These are phyloP conservation scores for Strigops habroptila DNA, from an alignment of 2,113 vertebrate genomes.

Conservation along the genomic window DNA sequence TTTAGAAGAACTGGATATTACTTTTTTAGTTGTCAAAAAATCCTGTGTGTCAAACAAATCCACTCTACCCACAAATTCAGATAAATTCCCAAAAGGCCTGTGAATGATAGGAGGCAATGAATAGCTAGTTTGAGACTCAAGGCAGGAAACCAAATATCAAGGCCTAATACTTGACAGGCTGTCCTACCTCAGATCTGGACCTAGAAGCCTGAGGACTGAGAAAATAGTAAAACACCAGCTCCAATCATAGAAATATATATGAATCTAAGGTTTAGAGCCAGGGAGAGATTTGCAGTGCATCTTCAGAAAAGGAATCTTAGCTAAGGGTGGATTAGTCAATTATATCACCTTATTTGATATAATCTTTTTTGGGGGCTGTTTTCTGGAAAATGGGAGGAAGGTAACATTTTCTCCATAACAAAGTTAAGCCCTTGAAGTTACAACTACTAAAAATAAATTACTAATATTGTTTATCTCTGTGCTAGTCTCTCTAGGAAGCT, in stretches of 20 bases:
- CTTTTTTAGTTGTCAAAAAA: neutral
- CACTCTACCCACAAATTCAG: neutral
- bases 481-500: neutral
- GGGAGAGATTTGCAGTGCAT: neutral
- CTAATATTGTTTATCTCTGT: neutral
- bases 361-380: neutral
- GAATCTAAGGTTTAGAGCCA: neutral
- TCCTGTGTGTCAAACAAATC: neutral
- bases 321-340: neutral
- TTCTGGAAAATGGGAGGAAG: neutral
- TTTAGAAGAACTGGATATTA: neutral
- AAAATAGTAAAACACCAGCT: neutral
- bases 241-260: neutral
- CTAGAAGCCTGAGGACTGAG: neutral
- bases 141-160: neutral
- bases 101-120: neutral
- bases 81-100: neutral
- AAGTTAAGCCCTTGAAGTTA: neutral
- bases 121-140: neutral
- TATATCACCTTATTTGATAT: neutral
- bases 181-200: neutral
- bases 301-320: neutral
- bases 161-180: neutral
- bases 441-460: neutral
- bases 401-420: neutral